Evolutionary conservation across 1,140 invertebrate genomes (phyloP), one percentile per base, ranked within the genome.

Genomic region (Eufriesea mexicana): DNA sequence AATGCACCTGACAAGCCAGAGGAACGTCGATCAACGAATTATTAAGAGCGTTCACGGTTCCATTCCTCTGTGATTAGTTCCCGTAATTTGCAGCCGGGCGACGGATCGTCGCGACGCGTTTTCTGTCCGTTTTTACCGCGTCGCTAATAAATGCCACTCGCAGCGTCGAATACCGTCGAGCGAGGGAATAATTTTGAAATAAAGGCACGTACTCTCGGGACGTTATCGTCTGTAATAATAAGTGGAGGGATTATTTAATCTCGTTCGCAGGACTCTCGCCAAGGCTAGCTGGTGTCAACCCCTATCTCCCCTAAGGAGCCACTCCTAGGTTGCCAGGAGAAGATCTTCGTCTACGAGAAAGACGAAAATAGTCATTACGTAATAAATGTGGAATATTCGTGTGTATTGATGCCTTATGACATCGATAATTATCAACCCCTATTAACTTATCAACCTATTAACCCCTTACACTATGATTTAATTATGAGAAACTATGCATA

Each of bases 181-280:
- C 25, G 28, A n/a, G 62, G 28, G 78, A 73, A 73, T 80, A 54
- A 80, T 80, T 80, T n/a, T 23, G 57, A 51, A 80, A 72, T 80
- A 80, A 47, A 64, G 28, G 68, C 68, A 73, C 78, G 78, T 80
- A 79, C 68, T 62, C 2, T 42, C 47, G 4, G 68, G 68, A 51
- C 47, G 78, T 72, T 62, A 42, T 73, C 68, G 78, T 35, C 47
- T 25, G 78, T 64, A 80, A 73, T 73, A 79, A 79, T 25, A 62
- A 51, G 16, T 28, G 25, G n/a, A 25, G 25, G 57, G 49, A 73
- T 73, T 80, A 80, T 79, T 79, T 51, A 62, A 62, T 73, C 55
- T 54, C 23, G 7, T 45, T 49, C 23, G 47, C 18, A 16, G 47
- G 4, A 18, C 1, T 18, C 10, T 28, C 20, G 14, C n/a, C 6